Base-by-base conservation (phyloP, 2,888 invertebrate genomes). In the Cephalotes varians region DNA sequence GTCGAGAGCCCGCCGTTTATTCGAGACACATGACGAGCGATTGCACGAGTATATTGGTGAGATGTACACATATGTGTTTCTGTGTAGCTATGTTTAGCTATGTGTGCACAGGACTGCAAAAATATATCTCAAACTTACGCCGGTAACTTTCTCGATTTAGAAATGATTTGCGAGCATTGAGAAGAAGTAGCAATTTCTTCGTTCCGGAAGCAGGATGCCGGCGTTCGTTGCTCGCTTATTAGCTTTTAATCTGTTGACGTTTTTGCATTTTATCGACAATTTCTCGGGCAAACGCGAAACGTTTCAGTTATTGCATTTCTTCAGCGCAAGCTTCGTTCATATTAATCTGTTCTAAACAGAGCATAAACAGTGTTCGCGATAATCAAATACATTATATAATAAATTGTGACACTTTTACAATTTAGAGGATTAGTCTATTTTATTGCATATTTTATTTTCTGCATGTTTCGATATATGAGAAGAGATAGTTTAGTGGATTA, bases 71-170 rank as follows among this genome's bases (percentile, higher is more conserved):
- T 51, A 69, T 34, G 31, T 47, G 18, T 81, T 60, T 34, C n/a
- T 5, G 21, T 51, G 51, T 58, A n/a, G 1, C 37, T 60, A 58
- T 73, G 34, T 34, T 73, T 44, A 71, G 40, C 25, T 28, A 1
- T 37, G 54, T 71, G 44, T 49, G 69, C 58, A 62, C 49, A 51
- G 72, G 67, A 54, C 60, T 40, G 40, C 37, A 84, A 71, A 81
- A 82, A 84, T 87, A 83, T 86, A 90, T 87, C 86, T 84, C 82
- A 81, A 71, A 62, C 71, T 85, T 85, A 77, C 84, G 83, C 81
- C 69, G 83, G 72, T 80, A 93, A 93, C 91, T 93, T 93, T 93
- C 85, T 81, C 92, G 91, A 93, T 92, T 93, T 92, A 91, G 88
- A 89, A 85, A 90, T 90, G 90, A 90, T 90, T 88, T 90, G 88